Conservation (phyloP, 2,113 vertebrate genomes). For the Actinemys pallida region DNA sequence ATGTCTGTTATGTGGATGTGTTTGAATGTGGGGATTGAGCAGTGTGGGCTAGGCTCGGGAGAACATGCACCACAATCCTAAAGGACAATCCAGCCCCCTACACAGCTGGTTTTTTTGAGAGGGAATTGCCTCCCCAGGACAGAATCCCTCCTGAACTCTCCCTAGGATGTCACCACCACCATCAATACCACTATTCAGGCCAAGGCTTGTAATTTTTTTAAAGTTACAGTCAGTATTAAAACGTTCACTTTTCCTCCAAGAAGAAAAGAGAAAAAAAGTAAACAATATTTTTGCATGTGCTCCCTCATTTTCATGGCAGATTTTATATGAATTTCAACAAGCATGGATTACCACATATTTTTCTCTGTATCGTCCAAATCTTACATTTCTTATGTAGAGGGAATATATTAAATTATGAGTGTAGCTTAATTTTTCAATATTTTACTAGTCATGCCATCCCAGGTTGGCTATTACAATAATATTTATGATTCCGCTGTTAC, state of each 20-base stretch:
- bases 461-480: neutral
- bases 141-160: neutral
- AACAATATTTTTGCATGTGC: neutral
- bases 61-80: neutral
- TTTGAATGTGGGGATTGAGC: rapidly evolving
- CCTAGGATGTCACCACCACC: neutral
- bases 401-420: neutral
- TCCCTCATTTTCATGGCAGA: neutral
- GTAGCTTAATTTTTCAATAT: neutral
- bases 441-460: neutral
- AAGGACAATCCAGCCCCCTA: neutral
- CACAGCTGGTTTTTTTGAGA: neutral
- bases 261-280: rapidly evolving
- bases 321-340: neutral
- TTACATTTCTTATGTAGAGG: neutral
- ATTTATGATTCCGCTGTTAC: conserved; percentile 4
- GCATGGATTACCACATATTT: neutral
- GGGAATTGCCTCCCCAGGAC: neutral
- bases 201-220: neutral
- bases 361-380: neutral
- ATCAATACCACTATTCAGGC: neutral
- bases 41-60: neutral
- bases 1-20: neutral
- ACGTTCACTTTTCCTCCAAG: neutral
- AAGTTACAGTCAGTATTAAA: neutral